These are phyloP conservation scores for Nymphalis io DNA, from an alignment of 1,140 invertebrate species.

Conservation along the genomic window DNA sequence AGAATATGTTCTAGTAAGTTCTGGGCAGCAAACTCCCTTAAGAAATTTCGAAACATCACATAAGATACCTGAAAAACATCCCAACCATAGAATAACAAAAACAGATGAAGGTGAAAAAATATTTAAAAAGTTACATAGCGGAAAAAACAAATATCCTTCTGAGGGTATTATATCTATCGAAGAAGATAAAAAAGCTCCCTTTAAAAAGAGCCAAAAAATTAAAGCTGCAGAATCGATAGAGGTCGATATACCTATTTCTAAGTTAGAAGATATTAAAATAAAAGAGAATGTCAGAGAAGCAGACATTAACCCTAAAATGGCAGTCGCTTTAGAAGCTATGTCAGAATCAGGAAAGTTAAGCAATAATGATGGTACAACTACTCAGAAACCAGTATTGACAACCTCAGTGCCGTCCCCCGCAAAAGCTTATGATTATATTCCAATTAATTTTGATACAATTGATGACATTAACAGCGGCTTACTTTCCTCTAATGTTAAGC, in stretches of 20 bases:
- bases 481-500: constrained; percentile 71
- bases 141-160: constrained; percentile 58
- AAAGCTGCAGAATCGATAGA: constrained; percentile 73
- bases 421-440: constrained; percentile 72
- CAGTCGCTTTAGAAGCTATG: constrained; percentile 76
- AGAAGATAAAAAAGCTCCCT: constrained; percentile 69
- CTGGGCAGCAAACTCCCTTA: constrained; percentile 70
- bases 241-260: constrained; percentile 75
- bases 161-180: constrained; percentile 77
- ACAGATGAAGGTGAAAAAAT: constrained; percentile 60
- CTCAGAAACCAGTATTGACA: constrained; percentile 76
- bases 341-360: constrained; percentile 75
- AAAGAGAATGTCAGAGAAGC: constrained; percentile 61
- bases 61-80: constrained; percentile 77
- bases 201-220: constrained; percentile 67
- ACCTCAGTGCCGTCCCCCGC: constrained; percentile 58
- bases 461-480: constrained; percentile 77
- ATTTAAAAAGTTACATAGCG: constrained; percentile 60
- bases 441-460: constrained; percentile 76
- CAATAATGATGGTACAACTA: constrained; percentile 63
- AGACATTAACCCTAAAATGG: constrained; percentile 72
- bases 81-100: constrained; percentile 59
- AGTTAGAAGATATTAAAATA: constrained; percentile 76
- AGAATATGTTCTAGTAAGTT: constrained; percentile 80
- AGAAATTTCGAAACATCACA: constrained; percentile 76